phyloP scores from a whole-genome alignment of 2,113 vertebrate species.

The Ailuropoda melanoleuca region DNA sequence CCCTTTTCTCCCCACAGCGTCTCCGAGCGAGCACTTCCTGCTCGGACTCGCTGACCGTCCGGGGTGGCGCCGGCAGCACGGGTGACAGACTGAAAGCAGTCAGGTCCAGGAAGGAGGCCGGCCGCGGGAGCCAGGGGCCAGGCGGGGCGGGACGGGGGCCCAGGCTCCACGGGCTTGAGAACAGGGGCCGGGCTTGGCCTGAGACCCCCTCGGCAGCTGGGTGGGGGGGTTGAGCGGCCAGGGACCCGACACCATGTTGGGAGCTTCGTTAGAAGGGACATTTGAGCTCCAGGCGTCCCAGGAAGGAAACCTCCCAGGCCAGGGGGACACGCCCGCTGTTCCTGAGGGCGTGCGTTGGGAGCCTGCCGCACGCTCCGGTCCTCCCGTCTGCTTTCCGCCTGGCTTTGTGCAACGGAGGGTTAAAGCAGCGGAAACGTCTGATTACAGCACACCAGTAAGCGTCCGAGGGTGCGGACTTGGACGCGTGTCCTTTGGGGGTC shows the following conservation, averaged over 20 bases:
- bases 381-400: neutral
- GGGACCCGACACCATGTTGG: neutral
- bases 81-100: neutral
- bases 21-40: neutral
- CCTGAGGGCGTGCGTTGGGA: neutral
- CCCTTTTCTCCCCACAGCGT: neutral
- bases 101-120: neutral
- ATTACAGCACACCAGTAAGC: neutral
- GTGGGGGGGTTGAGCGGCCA: neutral
- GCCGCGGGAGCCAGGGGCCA: neutral
- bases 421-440: neutral
- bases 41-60: neutral
- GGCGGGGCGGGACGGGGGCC: neutral
- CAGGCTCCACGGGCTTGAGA: neutral
- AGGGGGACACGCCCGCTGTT: neutral
- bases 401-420: neutral
- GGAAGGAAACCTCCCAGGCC: neutral
- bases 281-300: neutral
- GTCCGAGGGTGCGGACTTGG: neutral
- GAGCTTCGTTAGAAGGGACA: neutral
- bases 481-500: neutral
- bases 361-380: neutral
- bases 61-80: neutral
- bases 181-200: neutral
- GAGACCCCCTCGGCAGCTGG: neutral